Percentiles rank a stretch among this genome's conserved stretches.
Evolutionary conservation across 2,797 vertebrate genomes (phyloP).

Genomic region (Enoplosus armatus): DNA sequence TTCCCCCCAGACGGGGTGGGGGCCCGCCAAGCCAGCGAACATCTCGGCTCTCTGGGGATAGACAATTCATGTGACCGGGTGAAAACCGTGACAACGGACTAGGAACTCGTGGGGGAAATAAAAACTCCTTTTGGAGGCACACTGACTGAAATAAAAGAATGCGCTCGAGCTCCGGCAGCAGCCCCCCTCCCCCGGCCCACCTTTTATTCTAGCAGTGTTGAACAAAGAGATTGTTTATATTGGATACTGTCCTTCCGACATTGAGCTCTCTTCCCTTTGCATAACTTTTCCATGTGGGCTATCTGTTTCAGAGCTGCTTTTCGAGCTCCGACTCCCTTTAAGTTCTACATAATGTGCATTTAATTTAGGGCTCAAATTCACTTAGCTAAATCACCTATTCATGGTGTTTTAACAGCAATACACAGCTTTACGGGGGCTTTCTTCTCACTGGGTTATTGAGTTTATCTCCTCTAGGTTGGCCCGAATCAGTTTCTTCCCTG

Average conservation of each 20-base stretch:
- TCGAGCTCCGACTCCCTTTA: constrained; percentile 27
- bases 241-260: constrained; percentile 62
- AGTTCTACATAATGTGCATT: constrained; percentile 53
- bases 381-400: constrained; percentile 53
- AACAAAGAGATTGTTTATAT: constrained; percentile 74
- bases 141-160: constrained; percentile 61
- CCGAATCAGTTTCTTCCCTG: constrained; percentile 39
- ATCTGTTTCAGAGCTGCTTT: constrained; percentile 52
- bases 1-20: neutral
- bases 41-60: constrained; percentile 17
- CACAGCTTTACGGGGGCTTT: constrained; percentile 35
- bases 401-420: constrained; percentile 63
- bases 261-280: constrained; percentile 45
- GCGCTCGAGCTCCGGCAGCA: constrained; percentile 1
- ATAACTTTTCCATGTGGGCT: constrained; percentile 61
- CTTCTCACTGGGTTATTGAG: constrained; percentile 41
- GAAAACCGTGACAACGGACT: constrained; percentile 52
- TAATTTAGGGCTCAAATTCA: constrained; percentile 60
- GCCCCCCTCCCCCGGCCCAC: constrained; percentile 59
- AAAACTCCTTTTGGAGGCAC: constrained; percentile 32
- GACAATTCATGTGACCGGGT: constrained; percentile 40
- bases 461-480: constrained; percentile 39
- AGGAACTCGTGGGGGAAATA: constrained; percentile 7
- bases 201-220: constrained; percentile 53
- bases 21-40: neutral